phyloP scores from a whole-genome alignment of 2,888 invertebrate genomes.

The Pammene fasciana region DNA sequence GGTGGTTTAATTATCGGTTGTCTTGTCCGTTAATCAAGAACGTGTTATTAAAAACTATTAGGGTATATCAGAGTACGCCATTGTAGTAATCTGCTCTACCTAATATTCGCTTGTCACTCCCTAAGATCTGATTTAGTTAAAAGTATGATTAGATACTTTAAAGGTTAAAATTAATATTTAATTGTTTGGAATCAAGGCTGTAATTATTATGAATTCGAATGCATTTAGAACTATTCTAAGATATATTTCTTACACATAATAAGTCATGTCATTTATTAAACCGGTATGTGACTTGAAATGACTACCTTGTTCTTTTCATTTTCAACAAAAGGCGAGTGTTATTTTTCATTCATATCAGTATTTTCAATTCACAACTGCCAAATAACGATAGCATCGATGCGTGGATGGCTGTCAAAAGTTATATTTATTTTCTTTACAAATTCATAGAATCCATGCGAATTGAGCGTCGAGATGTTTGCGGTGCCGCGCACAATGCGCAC shows the following conservation, averaged over 20 bases:
- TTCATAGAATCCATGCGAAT: conserved; percentile 80
- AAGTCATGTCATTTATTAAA: neutral
- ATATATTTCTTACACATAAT: neutral
- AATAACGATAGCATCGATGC: conserved; percentile 77
- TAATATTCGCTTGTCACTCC: conserved; percentile 61
- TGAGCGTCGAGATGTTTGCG: conserved; percentile 77
- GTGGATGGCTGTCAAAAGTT: conserved; percentile 80
- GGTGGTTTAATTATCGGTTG: conserved; percentile 76
- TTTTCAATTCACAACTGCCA: conserved; percentile 71
- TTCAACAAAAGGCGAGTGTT: conserved; percentile 45
- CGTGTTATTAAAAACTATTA: conserved; percentile 80
- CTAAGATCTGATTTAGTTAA: conserved; percentile 72
- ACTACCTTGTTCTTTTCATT: conserved; percentile 27
- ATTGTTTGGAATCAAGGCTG: conserved; percentile 26
- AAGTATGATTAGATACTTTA: conserved; percentile 58
- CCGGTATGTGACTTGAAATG: neutral
- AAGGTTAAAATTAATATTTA: conserved; percentile 56
- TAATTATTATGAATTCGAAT: conserved; percentile 22
- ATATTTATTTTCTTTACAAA: conserved; percentile 83
- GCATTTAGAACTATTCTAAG: neutral
- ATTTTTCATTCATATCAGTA: conserved; percentile 61
- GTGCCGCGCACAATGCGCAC: conserved; percentile 65
- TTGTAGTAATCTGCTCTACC: conserved; percentile 59
- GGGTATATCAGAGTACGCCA: conserved; percentile 62
- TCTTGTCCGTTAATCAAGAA: conserved; percentile 68